Base-by-base conservation (phyloP, 2,888 invertebrate species). In the Leptopterna dolabrata region DNA sequence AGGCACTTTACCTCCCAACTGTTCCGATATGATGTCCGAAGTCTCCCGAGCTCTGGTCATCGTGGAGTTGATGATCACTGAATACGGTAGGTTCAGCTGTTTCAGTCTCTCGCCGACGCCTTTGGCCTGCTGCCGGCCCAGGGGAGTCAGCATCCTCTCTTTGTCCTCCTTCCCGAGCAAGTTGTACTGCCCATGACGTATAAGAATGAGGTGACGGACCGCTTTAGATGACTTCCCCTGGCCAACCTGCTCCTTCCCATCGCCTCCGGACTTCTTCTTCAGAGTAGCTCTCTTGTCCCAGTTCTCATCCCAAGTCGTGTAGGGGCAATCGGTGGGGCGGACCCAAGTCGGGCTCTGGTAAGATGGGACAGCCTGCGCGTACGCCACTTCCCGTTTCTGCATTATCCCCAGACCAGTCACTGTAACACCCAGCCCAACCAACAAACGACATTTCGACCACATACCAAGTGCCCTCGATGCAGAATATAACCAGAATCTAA, bases 121-220 rank as follows among this genome's bases (percentile, higher is more conserved):
- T 55, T 95, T 94, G 0, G 99, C 99, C 93, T 99, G 99, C 88
- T 94, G 93, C 90, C 94, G 93, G 30, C 97, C 97, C 96, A 91
- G 86, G 76, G 95, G 94, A 0, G 99, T 98, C 14, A 99, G 94
- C 84, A 93, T 93, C 90, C 96, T 94, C 29, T 97, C 95, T 7
- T 93, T 92, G 91, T 98, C 98, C 0, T 93, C 94, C 43, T 92
- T 92, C 0, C 96, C 97, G 13, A 94, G 93, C 63, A 95, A 92
- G 90, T 97, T 94, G 91, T 99, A 99, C 92, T 99, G 99, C 0
- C 99, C 99, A 92, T 99, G 99, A 63, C 99, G 94, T 88, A 99
- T 96, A 19, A 99, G 93, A 90, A 99, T 94, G 83, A 99, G 92
- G 91, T 99, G 97, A n/a, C 98, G 92, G 0, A 94, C 93, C 0